phyloP scores from a whole-genome alignment of 2,797 vertebrate genomes.

The Staurois parvus region DNA sequence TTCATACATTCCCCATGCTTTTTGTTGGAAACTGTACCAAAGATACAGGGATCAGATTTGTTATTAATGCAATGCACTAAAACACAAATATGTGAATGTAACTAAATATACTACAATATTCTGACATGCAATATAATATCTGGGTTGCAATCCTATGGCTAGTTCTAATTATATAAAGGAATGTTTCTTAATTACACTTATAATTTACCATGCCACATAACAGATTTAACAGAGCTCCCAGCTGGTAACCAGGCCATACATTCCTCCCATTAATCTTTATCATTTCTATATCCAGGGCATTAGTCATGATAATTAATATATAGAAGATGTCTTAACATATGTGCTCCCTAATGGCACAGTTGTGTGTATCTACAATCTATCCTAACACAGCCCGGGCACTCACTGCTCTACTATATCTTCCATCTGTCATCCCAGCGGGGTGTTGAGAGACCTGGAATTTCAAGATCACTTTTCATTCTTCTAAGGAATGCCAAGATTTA shows the following conservation, averaged over 20 bases:
- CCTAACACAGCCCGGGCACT: neutral
- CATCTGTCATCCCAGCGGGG: neutral
- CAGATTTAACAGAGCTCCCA: neutral
- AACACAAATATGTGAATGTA: no score
- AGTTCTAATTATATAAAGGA: neutral
- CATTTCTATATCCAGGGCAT: neutral
- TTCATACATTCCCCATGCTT: no score
- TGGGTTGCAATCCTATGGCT: neutral
- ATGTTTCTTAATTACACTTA: neutral
- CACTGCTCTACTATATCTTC: neutral
- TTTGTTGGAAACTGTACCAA: no score
- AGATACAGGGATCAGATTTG: no score
- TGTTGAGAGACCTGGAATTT: neutral
- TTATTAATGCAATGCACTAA: no score
- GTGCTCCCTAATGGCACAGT: slow-evolving; percentile 11
- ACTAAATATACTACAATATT: no score
- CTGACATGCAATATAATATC: no score
- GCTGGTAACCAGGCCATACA: neutral
- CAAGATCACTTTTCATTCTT: neutral
- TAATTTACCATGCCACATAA: neutral
- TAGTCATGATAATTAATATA: slow-evolving; percentile 7
- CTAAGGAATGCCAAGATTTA: neutral
- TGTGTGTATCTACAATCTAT: neutral
- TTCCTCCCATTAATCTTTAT: neutral
- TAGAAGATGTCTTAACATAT: neutral